Conservation (phyloP, 2,797 vertebrate genomes). For the Cyprinella venusta region DNA sequence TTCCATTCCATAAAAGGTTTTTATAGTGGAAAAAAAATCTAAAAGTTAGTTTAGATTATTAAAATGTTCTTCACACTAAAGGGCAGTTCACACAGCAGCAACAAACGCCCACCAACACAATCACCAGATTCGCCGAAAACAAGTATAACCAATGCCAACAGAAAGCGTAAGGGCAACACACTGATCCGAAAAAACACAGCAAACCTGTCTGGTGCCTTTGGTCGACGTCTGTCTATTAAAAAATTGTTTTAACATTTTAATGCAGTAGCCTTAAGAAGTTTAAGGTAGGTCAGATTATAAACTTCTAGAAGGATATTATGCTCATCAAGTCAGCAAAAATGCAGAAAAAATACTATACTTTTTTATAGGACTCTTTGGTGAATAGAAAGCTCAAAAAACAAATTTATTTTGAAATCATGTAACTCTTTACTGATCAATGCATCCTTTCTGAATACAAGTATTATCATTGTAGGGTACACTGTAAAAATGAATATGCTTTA, state of each 20-base stretch:
- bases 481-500: too few species aligned
- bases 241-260: neutral
- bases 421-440: too few species aligned
- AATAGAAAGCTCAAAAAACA: neutral
- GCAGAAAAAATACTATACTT: neutral
- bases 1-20: neutral
- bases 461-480: too few species aligned
- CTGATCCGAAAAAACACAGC: neutral
- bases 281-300: neutral
- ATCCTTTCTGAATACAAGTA: too few species aligned
- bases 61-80: neutral
- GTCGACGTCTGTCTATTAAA: neutral
- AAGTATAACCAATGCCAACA: neutral
- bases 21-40: neutral
- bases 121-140: neutral
- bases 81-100: neutral
- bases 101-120: neutral
- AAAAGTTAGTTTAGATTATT: neutral
- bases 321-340: neutral
- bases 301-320: neutral
- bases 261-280: neutral
- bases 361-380: neutral
- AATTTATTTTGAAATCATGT: neutral
- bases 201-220: neutral
- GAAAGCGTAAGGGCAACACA: neutral